Evolutionary conservation across 2,888 invertebrate genomes (phyloP).

Genomic region (Rhyacophila evoluta): DNA sequence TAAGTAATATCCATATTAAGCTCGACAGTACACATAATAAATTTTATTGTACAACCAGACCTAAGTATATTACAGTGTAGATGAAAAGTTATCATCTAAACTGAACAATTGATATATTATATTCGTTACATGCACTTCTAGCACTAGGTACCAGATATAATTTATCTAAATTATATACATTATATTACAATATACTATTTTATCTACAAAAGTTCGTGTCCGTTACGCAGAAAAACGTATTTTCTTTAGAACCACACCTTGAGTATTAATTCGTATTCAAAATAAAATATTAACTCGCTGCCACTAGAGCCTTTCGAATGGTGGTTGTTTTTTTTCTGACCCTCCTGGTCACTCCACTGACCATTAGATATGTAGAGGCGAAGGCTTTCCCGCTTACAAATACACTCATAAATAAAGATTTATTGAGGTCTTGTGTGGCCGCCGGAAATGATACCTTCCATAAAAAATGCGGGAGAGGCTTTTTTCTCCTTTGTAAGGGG

Average conservation of each 20-base stretch:
- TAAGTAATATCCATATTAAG: too few relatives aligned
- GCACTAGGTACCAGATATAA: too few relatives aligned
- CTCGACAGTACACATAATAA: too few relatives aligned
- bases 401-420: conserved; percentile 22
- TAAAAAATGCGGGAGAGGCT: neutral
- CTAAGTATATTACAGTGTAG: too few relatives aligned
- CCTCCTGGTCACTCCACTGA: conserved; percentile 10
- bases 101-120: too few relatives aligned
- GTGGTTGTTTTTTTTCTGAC: neutral
- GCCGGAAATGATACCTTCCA: conserved; percentile 1
- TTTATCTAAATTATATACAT: too few relatives aligned
- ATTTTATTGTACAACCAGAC: too few relatives aligned
- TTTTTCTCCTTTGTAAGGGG: neutral
- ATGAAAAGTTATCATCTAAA: too few relatives aligned
- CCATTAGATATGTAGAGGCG: conserved; percentile 1
- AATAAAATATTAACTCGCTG: neutral
- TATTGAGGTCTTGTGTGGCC: conserved; percentile 22
- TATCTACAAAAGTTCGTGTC: too few relatives aligned
- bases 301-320: neutral
- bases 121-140: too few relatives aligned
- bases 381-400: conserved; percentile 13
- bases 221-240: too few relatives aligned
- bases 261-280: neutral
- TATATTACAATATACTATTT: too few relatives aligned
- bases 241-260: neutral